These are phyloP conservation scores for Podabrus alpinus DNA, from an alignment of 2,888 invertebrate species.

Conservation along the genomic window DNA sequence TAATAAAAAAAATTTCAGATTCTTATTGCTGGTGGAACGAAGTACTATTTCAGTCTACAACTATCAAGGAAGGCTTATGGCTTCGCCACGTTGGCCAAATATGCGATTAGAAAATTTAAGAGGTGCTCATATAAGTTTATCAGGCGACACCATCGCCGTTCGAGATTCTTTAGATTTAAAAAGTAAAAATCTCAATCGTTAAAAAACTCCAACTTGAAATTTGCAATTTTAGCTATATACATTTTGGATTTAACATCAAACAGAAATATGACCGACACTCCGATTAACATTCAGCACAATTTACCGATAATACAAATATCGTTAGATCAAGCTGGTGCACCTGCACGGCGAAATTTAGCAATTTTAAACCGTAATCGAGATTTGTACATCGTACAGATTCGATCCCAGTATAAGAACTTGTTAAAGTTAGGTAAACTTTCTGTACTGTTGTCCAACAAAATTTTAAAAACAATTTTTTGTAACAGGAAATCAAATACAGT, in stretches of 20 bases:
- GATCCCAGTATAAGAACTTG: slow-evolving; percentile 66
- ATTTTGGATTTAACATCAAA: slow-evolving; percentile 82
- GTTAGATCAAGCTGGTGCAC: slow-evolving; percentile 81
- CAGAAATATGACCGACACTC: slow-evolving; percentile 74
- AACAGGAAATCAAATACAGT: slow-evolving; percentile 61
- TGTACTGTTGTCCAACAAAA: background rate
- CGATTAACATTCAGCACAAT: slow-evolving; percentile 75
- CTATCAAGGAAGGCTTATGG: slow-evolving; percentile 87
- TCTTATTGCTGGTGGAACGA: slow-evolving; percentile 87
- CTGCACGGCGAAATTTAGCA: slow-evolving; percentile 81
- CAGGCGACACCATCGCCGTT: slow-evolving; percentile 84
- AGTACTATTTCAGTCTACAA: slow-evolving; percentile 84
- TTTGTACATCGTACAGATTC: slow-evolving; percentile 78
- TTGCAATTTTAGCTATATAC: slow-evolving; percentile 68
- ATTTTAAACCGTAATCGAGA: slow-evolving; percentile 89
- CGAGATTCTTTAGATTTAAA: slow-evolving; percentile 85
- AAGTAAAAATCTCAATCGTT: slow-evolving; percentile 57
- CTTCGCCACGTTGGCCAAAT: slow-evolving; percentile 84
- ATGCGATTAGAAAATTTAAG: slow-evolving; percentile 83
- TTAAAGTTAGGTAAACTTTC: slow-evolving; percentile 70
- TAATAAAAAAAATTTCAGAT: slow-evolving; percentile 62
- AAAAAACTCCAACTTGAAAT: background rate
- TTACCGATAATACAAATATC: slow-evolving; percentile 81
- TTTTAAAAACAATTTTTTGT: background rate
- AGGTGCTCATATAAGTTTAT: slow-evolving; percentile 76